phyloP scores from a whole-genome alignment of 2,888 invertebrate species.

The Eulithis prunata region DNA sequence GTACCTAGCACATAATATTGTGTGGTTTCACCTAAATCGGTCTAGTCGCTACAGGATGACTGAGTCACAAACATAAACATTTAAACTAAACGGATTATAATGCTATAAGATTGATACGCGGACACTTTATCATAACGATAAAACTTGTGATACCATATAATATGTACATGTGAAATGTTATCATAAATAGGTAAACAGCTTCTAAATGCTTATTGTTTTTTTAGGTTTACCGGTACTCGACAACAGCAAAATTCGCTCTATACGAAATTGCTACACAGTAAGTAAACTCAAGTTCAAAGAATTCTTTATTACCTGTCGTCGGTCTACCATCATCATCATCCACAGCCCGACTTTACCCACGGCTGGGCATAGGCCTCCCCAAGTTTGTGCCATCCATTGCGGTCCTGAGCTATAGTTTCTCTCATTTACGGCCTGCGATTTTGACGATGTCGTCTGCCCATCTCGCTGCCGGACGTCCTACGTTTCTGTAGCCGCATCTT shows the following conservation, averaged over 20 bases:
- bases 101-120: background rate
- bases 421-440: too few species aligned
- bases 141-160: background rate
- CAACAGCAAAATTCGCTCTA: constrained; percentile 85
- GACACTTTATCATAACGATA: background rate
- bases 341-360: too few species aligned
- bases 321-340: too few species aligned
- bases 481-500: too few species aligned
- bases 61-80: background rate
- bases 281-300: constrained; percentile 38
- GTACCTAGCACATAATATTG: too few species aligned
- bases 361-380: too few species aligned
- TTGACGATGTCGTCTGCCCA: too few species aligned
- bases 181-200: background rate
- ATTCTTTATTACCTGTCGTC: too few species aligned
- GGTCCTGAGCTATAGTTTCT: too few species aligned
- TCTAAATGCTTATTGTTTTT: constrained; percentile 20
- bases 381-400: too few species aligned
- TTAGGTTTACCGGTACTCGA: constrained; percentile 88
- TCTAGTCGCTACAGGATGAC: background rate
- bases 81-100: background rate
- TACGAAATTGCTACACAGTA: constrained; percentile 83
- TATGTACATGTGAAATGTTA: background rate
- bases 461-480: too few species aligned
- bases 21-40: background rate